Evolutionary conservation across 2,888 invertebrate species (phyloP).

Genomic region (Dolichomitus sp.): DNA sequence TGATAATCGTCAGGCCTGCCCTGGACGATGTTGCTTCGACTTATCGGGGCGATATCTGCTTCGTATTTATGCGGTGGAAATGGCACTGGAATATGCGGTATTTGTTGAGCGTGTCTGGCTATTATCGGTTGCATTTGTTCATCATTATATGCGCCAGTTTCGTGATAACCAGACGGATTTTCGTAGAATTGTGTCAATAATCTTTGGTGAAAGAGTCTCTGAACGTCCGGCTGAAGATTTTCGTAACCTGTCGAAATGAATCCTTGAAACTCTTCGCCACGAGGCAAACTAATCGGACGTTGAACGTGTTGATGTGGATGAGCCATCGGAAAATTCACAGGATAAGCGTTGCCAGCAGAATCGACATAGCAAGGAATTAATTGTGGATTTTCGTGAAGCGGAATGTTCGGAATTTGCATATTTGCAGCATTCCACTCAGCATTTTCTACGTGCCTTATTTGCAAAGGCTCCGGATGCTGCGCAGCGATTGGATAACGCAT

Average conservation of each 20-base stretch:
- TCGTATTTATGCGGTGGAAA: background rate
- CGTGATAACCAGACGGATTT: background rate
- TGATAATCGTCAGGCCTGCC: background rate
- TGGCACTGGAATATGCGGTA: too few species aligned
- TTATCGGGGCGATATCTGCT: background rate
- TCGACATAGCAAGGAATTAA: background rate
- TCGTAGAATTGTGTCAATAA: background rate
- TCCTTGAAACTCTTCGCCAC: background rate
- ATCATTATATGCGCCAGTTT: too few species aligned
- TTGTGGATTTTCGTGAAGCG: background rate
- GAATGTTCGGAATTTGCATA: background rate
- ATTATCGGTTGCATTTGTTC: background rate
- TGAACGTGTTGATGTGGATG: background rate
- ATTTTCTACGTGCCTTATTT: background rate
- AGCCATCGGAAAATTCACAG: background rate
- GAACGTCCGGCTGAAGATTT: background rate
- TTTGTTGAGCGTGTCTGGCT: background rate
- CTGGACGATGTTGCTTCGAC: background rate
- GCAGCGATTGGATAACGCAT: background rate
- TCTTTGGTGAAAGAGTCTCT: background rate
- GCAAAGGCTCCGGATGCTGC: background rate
- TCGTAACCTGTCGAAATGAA: background rate
- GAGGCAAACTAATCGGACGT: background rate
- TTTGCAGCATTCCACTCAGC: background rate
- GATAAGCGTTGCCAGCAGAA: background rate